Evolutionary conservation across 1,140 invertebrate genomes (phyloP).

Genomic region (Propsilocerus akamusi): DNA sequence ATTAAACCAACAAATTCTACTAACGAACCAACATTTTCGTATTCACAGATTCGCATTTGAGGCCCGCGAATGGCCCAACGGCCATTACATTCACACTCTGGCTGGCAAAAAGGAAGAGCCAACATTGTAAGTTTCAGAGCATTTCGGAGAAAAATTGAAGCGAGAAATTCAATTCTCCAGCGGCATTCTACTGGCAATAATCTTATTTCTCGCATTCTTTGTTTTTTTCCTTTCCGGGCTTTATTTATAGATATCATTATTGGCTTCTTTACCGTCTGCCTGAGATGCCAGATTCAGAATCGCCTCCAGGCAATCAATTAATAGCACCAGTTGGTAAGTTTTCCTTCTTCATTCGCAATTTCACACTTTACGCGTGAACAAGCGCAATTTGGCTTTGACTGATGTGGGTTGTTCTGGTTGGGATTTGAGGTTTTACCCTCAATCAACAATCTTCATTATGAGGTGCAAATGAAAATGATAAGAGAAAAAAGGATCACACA

Average conservation of each 20-base stretch:
- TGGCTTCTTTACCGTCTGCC: conserved; percentile 68
- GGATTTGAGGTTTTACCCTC: neutral
- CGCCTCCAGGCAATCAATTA: conserved; percentile 62
- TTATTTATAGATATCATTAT: conserved; percentile 43
- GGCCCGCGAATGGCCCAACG: conserved; percentile 74
- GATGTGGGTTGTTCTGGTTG: neutral
- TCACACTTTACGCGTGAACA: no score
- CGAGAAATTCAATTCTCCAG: no score
- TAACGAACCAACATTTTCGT: neutral
- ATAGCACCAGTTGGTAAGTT: conserved; percentile 63
- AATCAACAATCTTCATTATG: neutral
- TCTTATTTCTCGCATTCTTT: neutral
- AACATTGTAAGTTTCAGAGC: conserved; percentile 35
- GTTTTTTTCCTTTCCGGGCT: neutral
- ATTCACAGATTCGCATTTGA: conserved; percentile 37
- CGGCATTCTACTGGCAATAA: no score
- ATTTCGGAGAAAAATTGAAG: no score
- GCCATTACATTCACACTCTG: conserved; percentile 73
- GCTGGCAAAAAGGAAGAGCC: conserved; percentile 72
- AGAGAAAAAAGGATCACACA: no score
- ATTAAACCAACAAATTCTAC: neutral
- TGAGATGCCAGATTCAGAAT: conserved; percentile 50
- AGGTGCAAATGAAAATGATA: neutral
- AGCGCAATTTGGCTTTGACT: neutral
- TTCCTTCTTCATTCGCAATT: no score